phyloP scores from a whole-genome alignment of 2,113 vertebrate species.

The Miniopterus natalensis region DNA sequence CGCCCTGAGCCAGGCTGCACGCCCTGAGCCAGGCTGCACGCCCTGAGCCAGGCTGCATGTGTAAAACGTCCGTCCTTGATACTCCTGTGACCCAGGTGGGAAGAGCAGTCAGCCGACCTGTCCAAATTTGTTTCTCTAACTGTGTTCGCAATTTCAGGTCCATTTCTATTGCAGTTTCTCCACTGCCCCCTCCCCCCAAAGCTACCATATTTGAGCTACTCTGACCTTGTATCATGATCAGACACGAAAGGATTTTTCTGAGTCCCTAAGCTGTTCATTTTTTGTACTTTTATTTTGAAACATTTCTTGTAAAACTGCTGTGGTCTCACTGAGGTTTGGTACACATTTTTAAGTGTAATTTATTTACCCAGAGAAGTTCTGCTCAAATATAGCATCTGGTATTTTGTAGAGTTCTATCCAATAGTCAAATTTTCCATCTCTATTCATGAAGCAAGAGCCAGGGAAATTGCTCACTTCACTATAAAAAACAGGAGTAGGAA shows the following conservation, averaged over 20 bases:
- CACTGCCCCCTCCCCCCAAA: background rate
- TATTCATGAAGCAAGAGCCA: conserved; percentile 65
- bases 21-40: background rate
- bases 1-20: background rate
- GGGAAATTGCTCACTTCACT: conserved; percentile 66
- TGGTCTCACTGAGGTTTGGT: conserved; percentile 64
- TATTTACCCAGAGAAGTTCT: conserved; percentile 74
- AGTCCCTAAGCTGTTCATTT: background rate
- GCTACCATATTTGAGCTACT: background rate
- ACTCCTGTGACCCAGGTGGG: background rate
- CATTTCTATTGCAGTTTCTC: background rate
- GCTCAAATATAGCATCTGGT: conserved; percentile 76
- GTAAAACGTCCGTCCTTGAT: background rate
- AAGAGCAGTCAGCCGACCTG: background rate
- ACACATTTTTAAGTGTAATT: conserved; percentile 76
- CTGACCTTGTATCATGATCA: conserved; percentile 14
- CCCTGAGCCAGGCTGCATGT: background rate
- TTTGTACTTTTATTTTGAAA: conserved; percentile 68
- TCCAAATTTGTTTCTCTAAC: conserved; percentile 23
- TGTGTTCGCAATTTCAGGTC: conserved; percentile 1
- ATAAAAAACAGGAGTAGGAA: conserved; percentile 45
- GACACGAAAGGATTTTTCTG: conserved; percentile 41
- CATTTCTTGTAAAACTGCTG: conserved; percentile 63
- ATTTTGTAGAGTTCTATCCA: conserved; percentile 67
- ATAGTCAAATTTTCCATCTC: conserved; percentile 79